A percentile compares a stretch with the other conserved stretches of the same genome.
phyloP scores from a whole-genome alignment of 1,140 invertebrate species.

The Solenopsis invicta region DNA sequence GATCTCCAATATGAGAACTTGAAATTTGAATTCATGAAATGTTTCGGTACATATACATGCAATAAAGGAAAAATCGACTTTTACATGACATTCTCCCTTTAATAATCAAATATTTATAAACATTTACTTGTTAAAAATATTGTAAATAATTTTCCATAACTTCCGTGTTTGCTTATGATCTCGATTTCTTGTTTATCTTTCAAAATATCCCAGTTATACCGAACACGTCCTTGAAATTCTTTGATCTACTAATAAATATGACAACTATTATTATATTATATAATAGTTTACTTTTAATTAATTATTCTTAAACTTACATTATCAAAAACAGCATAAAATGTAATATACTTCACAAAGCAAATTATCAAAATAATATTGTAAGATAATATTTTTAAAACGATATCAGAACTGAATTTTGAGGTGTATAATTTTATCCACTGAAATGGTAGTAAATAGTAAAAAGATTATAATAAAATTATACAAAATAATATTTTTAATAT shows the following conservation, averaged over 20 bases:
- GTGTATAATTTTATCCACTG: not conserved
- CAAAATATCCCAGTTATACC: slow-evolving; percentile 12
- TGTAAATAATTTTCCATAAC: not conserved
- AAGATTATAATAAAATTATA: not conserved
- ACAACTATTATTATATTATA: not conserved
- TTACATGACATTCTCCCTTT: too few species aligned
- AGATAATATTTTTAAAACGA: slow-evolving; percentile 6
- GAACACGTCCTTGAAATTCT: not conserved
- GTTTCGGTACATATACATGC: too few species aligned
- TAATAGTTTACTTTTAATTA: not conserved
- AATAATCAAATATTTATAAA: not conserved
- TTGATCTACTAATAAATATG: slow-evolving; percentile 13
- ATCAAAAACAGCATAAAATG: slow-evolving; percentile 1
- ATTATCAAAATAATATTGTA: not conserved
- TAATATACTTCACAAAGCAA: not conserved
- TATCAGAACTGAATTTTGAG: not conserved
- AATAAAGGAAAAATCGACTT: too few species aligned
- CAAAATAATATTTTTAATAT: not conserved
- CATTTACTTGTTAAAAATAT: slow-evolving; percentile 18
- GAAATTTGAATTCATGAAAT: too few species aligned
- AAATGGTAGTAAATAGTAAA: not conserved
- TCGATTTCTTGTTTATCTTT: slow-evolving; percentile 17
- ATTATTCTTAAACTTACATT: slow-evolving; percentile 21
- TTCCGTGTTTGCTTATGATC: slow-evolving; percentile 13
- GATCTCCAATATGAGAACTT: too few species aligned